phyloP scores from a whole-genome alignment of 2,888 invertebrate species.

The Scelioninae gen. 1 region DNA sequence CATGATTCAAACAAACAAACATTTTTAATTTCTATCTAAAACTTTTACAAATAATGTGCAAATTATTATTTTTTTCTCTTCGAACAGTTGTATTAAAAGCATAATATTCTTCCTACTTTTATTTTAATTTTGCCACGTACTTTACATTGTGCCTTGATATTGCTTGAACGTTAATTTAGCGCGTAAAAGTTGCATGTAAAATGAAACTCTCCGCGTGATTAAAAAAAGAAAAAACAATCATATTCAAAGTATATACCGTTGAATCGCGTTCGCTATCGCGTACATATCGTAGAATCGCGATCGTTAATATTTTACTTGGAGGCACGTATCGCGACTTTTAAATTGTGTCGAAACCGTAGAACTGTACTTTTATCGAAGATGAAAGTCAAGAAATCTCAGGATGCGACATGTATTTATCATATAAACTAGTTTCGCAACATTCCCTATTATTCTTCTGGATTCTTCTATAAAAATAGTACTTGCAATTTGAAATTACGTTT shows the following conservation, averaged over 20 bases:
- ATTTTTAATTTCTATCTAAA: too few species aligned
- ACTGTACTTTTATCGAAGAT: conserved; percentile 14
- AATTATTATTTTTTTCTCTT: conserved; percentile 3
- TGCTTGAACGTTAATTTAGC: conserved; percentile 35
- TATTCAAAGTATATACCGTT: neutral
- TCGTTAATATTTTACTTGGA: conserved; percentile 4
- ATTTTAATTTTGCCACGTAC: conserved; percentile 2
- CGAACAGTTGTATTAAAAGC: neutral
- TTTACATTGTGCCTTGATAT: conserved; percentile 31
- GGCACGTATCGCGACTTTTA: conserved; percentile 25
- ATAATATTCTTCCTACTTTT: conserved; percentile 14
- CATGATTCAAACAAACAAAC: too few species aligned
- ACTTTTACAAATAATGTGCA: too few species aligned
- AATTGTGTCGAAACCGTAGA: conserved; percentile 21
- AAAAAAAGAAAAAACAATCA: conserved; percentile 12
- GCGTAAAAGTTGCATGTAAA: conserved; percentile 18
- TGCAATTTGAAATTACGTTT: neutral
- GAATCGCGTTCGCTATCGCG: neutral
- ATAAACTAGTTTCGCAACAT: conserved; percentile 43
- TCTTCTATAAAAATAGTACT: conserved; percentile 7
- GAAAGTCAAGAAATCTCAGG: conserved; percentile 22
- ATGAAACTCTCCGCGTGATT: conserved; percentile 36
- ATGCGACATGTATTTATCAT: conserved; percentile 26
- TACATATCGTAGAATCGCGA: neutral
- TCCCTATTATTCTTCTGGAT: conserved; percentile 24